These are phyloP conservation scores for Drosophila malerkotliana DNA, from an alignment of 1,140 invertebrate genomes.

Conservation along the genomic window DNA sequence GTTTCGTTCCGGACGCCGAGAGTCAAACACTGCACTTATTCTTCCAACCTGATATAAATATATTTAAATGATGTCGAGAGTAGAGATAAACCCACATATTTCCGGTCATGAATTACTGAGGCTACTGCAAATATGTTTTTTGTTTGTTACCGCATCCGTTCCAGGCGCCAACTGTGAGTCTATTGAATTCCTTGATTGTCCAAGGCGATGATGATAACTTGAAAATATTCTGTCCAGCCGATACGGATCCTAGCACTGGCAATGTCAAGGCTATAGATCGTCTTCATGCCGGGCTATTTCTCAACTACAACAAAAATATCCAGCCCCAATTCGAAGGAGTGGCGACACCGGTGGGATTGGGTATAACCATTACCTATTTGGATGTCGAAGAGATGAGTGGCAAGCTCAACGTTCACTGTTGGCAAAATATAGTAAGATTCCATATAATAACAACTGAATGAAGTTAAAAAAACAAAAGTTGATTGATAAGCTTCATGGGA, in stretches of 20 bases:
- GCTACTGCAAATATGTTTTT: slow-evolving; percentile 24
- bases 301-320: slow-evolving; percentile 87
- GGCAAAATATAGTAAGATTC: slow-evolving; percentile 85
- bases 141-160: slow-evolving; percentile 47
- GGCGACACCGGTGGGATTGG: slow-evolving; percentile 85
- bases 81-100: slow-evolving; percentile 57
- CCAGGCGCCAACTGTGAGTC: slow-evolving; percentile 64
- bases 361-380: slow-evolving; percentile 85
- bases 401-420: slow-evolving; percentile 86
- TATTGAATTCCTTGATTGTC: background rate
- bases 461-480: too few species aligned
- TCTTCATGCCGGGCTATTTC: slow-evolving; percentile 86
- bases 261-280: slow-evolving; percentile 86
- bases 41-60: background rate
- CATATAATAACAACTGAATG: background rate
- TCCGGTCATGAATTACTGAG: slow-evolving; percentile 55
- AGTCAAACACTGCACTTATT: slow-evolving; percentile 21
- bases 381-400: slow-evolving; percentile 85
- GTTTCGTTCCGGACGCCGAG: slow-evolving; percentile 34
- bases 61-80: slow-evolving; percentile 40
- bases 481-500: background rate
- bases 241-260: background rate
- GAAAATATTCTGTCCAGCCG: slow-evolving; percentile 12
- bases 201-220: background rate
- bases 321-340: slow-evolving; percentile 86